Conservation (phyloP, 2,797 vertebrate species). For the Phoxinus dragarum region DNA sequence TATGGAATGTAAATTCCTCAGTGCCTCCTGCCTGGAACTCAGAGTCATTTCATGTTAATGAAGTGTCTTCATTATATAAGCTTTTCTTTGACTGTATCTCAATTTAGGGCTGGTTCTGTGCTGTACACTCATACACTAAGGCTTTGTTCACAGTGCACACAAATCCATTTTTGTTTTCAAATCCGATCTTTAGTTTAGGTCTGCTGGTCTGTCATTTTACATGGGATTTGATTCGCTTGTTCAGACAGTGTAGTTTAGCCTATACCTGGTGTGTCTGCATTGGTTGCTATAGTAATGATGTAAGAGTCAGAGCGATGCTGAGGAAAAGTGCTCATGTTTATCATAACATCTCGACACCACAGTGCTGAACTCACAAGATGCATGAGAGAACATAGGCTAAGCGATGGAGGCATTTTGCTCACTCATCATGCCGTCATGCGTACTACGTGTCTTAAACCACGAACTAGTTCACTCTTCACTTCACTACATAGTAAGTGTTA, state of each 20-base stretch:
- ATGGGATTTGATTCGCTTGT: background rate
- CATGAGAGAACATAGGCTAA: constrained; percentile 11
- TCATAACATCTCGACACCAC: background rate
- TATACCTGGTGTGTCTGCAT: background rate
- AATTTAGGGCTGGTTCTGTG: background rate
- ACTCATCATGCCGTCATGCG: background rate
- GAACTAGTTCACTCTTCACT: constrained; percentile 14
- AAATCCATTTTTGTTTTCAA: constrained; percentile 14
- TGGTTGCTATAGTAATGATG: constrained; percentile 18
- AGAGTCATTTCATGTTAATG: constrained; percentile 55
- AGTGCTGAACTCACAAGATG: background rate
- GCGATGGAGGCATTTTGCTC: background rate
- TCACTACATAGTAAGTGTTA: constrained; percentile 2
- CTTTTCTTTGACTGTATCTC: background rate
- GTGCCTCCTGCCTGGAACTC: constrained; percentile 27
- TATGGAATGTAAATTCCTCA: constrained; percentile 45
- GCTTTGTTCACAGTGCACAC: background rate
- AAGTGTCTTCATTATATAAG: constrained; percentile 45
- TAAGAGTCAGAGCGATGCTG: background rate
- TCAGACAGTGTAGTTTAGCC: background rate
- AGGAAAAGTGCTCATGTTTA: constrained; percentile 4
- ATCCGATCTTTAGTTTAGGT: background rate
- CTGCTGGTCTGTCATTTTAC: background rate
- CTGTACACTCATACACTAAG: background rate
- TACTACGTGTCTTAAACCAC: background rate